A percentile compares a stretch with the other conserved stretches of the same genome.
Evolutionary conservation across 2,797 vertebrate species (phyloP).

Genomic region (Pelobates cultripes): DNA sequence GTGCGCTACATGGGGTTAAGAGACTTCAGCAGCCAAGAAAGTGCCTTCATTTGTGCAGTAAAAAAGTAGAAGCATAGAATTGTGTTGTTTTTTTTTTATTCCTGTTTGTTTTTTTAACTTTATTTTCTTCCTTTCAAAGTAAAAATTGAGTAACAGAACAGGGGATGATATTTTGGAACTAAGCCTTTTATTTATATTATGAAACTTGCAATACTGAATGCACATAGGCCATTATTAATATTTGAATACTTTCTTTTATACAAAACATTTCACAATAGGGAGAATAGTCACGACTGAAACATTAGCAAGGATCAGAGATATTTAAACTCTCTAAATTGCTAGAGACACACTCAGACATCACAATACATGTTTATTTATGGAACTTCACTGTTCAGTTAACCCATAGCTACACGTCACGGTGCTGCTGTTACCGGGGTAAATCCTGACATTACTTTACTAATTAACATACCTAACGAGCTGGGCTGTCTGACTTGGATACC

Average conservation of each 20-base stretch:
- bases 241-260: conserved; percentile 38
- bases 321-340: conserved; percentile 31
- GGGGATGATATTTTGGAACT: conserved; percentile 4
- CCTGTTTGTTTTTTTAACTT: too few relatives aligned
- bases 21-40: too few relatives aligned
- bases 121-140: too few relatives aligned
- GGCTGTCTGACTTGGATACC: conserved; percentile 27
- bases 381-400: conserved; percentile 7
- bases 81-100: too few relatives aligned
- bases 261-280: conserved; percentile 25
- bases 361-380: conserved; percentile 26
- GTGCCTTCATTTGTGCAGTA: too few relatives aligned
- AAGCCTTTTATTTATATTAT: conserved; percentile 19
- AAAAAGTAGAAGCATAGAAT: too few relatives aligned
- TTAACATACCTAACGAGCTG: conserved; percentile 32
- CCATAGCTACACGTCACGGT: not conserved
- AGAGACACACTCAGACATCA: conserved; percentile 11
- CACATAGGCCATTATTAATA: conserved; percentile 35
- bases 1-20: too few relatives aligned
- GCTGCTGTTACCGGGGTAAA: conserved; percentile 16
- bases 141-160: too few relatives aligned
- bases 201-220: not conserved
- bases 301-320: conserved; percentile 40
- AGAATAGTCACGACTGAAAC: conserved; percentile 23
- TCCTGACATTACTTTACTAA: conserved; percentile 18